Evolutionary conservation across 1,140 invertebrate genomes (phyloP).

Genomic region (Habropoda laboriosa): DNA sequence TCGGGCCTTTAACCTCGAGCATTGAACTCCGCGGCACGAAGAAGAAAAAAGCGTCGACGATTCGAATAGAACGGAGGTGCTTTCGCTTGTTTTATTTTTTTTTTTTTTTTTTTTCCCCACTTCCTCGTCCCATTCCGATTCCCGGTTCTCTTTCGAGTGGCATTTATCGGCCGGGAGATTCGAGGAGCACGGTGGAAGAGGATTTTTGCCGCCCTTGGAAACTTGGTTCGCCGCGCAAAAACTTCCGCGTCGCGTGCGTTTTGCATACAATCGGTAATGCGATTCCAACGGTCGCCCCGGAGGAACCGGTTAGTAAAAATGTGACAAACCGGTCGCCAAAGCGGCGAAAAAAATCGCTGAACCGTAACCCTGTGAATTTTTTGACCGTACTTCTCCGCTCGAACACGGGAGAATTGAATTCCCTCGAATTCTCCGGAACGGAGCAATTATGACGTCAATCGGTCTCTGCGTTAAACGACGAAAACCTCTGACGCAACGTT

Average conservation of each 20-base stretch:
- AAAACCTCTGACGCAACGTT: background rate
- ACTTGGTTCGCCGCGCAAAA: background rate
- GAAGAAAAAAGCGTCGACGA: background rate
- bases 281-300: constrained; percentile 12
- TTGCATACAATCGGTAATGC: constrained; percentile 48
- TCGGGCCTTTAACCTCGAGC: constrained; percentile 55
- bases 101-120: background rate
- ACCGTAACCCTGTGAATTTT: constrained; percentile 37
- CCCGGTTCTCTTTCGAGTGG: background rate
- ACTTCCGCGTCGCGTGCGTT: constrained; percentile 25
- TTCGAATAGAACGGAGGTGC: background rate
- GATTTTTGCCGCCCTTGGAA: background rate
- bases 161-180: background rate
- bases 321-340: constrained; percentile 56
- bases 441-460: constrained; percentile 31
- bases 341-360: constrained; percentile 42
- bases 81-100: too few relatives aligned
- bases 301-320: constrained; percentile 45
- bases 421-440: too few relatives aligned
- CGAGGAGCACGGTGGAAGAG: too few relatives aligned
- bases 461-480: background rate
- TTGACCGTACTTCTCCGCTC: background rate
- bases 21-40: constrained; percentile 49
- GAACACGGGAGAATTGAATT: too few relatives aligned
- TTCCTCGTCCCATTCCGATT: background rate